phyloP scores from a whole-genome alignment of 2,888 invertebrate species.

The Cacoxenus indagator region DNA sequence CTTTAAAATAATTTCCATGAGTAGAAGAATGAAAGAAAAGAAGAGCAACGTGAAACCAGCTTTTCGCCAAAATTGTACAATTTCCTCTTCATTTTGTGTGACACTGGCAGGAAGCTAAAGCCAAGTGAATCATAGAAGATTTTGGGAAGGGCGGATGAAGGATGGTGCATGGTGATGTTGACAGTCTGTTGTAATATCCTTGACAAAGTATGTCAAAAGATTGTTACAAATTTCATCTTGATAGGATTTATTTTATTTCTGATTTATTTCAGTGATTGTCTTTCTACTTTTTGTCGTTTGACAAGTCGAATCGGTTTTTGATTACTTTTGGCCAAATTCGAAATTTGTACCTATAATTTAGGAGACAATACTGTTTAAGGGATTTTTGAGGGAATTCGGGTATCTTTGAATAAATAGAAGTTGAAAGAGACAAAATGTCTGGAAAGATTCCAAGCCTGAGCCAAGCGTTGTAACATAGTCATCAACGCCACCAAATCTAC shows the following conservation, averaged over 20 bases:
- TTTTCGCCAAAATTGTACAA: conserved; percentile 9
- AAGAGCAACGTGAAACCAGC: neutral
- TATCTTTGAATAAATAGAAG: too few species aligned
- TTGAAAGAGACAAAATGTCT: too few species aligned
- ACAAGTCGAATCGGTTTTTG: too few species aligned
- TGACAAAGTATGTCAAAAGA: conserved; percentile 23
- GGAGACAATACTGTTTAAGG: too few species aligned
- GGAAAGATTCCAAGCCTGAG: too few species aligned
- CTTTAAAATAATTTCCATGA: conserved; percentile 57
- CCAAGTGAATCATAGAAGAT: neutral
- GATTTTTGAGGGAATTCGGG: too few species aligned
- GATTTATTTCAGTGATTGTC: neutral
- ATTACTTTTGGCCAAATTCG: too few species aligned
- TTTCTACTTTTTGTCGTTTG: neutral
- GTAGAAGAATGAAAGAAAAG: neutral
- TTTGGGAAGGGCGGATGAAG: neutral
- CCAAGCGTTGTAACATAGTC: too few species aligned
- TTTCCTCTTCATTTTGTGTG: conserved; percentile 12
- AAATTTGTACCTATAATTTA: too few species aligned
- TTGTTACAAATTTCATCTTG: conserved; percentile 15
- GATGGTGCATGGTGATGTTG: neutral
- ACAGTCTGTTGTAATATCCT: conserved; percentile 12
- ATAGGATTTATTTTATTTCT: neutral
- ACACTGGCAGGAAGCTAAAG: neutral
- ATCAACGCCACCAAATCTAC: too few species aligned